These are phyloP conservation scores for Macrotus californicus DNA, from an alignment of 2,113 vertebrate species.

Conservation along the genomic window DNA sequence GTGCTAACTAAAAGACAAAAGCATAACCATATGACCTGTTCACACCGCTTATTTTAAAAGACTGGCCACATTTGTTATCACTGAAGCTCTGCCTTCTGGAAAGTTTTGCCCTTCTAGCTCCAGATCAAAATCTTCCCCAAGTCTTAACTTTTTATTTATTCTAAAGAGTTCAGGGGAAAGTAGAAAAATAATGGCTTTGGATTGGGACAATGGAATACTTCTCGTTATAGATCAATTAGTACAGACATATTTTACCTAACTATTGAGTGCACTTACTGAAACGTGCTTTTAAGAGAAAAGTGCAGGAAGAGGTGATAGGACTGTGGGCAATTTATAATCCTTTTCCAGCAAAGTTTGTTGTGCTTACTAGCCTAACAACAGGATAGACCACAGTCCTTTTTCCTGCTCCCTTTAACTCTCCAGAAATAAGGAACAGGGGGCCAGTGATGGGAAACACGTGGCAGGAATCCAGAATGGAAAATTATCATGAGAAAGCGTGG, in stretches of 20 bases:
- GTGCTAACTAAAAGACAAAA: not conserved
- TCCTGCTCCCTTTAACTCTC: not conserved
- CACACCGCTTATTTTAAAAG: not conserved
- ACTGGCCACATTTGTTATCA: not conserved
- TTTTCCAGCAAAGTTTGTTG: not conserved
- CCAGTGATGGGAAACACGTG: not conserved
- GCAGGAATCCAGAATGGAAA: not conserved
- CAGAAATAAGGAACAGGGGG: slow-evolving; percentile 31
- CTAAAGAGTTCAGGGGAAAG: slow-evolving; percentile 22
- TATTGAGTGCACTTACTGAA: slow-evolving; percentile 30
- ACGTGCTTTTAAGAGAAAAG: slow-evolving; percentile 25
- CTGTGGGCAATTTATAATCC: not conserved
- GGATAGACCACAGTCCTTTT: not conserved
- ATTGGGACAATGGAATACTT: not conserved
- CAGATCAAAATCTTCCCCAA: not conserved
- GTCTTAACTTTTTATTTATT: not conserved
- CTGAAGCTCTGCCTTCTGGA: not conserved
- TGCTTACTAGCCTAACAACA: not conserved
- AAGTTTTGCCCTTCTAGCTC: not conserved
- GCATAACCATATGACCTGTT: not conserved
- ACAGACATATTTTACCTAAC: slow-evolving; percentile 25
- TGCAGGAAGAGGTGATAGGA: not conserved
- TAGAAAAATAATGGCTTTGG: slow-evolving; percentile 19
- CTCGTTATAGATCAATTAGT: slow-evolving; percentile 38
- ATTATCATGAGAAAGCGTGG: not conserved